A percentile compares a stretch with the other conserved stretches of the same genome.
phyloP scores from a whole-genome alignment of 2,113 vertebrate species.

The Chauna torquata region DNA sequence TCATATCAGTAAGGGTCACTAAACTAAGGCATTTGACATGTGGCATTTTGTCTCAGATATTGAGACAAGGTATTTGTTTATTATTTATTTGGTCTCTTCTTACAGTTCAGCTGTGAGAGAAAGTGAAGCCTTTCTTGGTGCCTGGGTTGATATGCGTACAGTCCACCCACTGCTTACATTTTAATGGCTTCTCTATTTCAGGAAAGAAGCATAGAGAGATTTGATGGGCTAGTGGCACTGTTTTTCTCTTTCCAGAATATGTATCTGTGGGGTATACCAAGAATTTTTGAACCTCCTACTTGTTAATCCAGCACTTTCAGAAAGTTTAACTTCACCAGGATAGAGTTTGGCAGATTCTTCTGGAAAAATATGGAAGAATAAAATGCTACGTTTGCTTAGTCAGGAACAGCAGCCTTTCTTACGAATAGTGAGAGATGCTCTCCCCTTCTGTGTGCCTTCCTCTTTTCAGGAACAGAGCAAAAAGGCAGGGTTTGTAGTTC shows the following conservation, averaged over 20 bases:
- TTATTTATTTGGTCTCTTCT: not conserved
- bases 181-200: not conserved
- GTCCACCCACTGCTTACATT: not conserved
- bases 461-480: not conserved
- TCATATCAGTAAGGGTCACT: not conserved
- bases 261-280: no score
- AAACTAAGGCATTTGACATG: not conserved
- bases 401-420: not conserved
- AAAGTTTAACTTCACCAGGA: not conserved
- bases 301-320: not conserved
- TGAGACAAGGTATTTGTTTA: not conserved
- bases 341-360: not conserved
- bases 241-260: not conserved
- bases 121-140: not conserved
- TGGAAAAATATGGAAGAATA: not conserved
- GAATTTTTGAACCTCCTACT: not conserved
- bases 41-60: not conserved
- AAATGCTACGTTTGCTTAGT: not conserved
- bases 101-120: not conserved
- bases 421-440: not conserved
- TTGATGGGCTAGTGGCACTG: not conserved
- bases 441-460: not conserved
- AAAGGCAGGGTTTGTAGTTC: not conserved
- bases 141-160: not conserved
- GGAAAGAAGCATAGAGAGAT: not conserved